phyloP scores from a whole-genome alignment of 1,140 invertebrate genomes.

The Tribolium castaneum region DNA sequence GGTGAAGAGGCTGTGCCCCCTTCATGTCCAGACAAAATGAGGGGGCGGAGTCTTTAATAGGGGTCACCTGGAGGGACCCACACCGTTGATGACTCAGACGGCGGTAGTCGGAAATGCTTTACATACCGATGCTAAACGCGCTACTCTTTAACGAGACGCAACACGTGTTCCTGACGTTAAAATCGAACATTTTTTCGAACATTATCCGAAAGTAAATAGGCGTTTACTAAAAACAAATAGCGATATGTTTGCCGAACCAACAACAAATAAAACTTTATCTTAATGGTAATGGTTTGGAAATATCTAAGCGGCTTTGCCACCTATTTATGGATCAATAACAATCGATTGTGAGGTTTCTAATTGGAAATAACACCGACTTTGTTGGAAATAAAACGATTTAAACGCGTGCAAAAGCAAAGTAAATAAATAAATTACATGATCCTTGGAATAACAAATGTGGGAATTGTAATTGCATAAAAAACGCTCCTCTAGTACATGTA shows the following conservation, averaged over 20 bases:
- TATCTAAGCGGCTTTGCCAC: neutral
- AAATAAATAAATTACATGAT: constrained; percentile 32
- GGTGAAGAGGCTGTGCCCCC: constrained; percentile 8
- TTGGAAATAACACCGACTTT: neutral
- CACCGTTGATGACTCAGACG: constrained; percentile 29
- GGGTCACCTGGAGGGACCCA: constrained; percentile 21
- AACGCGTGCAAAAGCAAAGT: neutral
- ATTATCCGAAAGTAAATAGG: constrained; percentile 15
- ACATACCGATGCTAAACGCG: constrained; percentile 42
- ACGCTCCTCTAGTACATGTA: neutral
- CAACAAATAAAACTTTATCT: constrained; percentile 33
- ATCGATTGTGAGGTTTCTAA: neutral
- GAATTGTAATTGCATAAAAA: constrained; percentile 14
- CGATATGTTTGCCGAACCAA: constrained; percentile 3
- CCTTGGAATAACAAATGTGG: constrained; percentile 25
- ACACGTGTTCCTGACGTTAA: constrained; percentile 22
- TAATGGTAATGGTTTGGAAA: neutral
- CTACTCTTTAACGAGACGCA: constrained; percentile 12
- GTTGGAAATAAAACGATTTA: neutral
- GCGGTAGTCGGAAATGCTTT: constrained; percentile 47
- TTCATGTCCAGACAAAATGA: constrained; percentile 15
- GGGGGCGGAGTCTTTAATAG: neutral
- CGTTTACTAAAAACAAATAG: constrained; percentile 23
- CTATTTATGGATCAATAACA: neutral
- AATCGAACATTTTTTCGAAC: neutral